Evolutionary conservation across 2,888 invertebrate genomes (phyloP), one percentile per base, ranked within the genome.

Genomic region (Masnerella sp.): DNA sequence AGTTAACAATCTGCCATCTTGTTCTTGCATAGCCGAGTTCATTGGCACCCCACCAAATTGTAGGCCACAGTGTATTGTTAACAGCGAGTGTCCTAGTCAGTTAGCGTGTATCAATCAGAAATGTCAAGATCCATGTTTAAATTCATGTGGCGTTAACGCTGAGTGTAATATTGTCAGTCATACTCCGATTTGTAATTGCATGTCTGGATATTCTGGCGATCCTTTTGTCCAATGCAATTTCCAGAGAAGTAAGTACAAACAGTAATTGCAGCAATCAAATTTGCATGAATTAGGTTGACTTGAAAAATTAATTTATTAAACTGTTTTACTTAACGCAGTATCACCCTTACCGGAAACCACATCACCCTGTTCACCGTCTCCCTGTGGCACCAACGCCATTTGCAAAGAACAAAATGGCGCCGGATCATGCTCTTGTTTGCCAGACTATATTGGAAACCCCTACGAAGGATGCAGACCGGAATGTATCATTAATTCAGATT

Each of bases 381-480:
- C 95, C 0, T 96, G 96, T 84, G 96, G 96, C 30, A 92, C 94
- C 4, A 95, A 95, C 82, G 94, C 95, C 75, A 90, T 91, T 80
- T 93, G 93, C 80, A 89, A 89, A 80, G 90, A 90, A 81, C 88
- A 89, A n/a, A 89, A 90, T 92, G 79, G 88, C 11, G 87, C 84
- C 32, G 88, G 89, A 42, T 84, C 88, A 9, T 90, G 93, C 76
- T 87, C 89, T 5, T 93, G 93, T 79, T 85, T 88, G 8, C 79
- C 85, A 17, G 90, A 90, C 42, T 91, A 89, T 77, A 90, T 90
- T 56, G 92, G 92, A 34, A 91, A 91, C 85, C 91, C 92, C 8
- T 91, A 92, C 76, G 87, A 88, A 47, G 90, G 90, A 59, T 94
- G 94, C 84, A 90, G 93, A 83, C 93, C 93, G 1, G 92, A 93